Conservation (phyloP, 2,113 vertebrate genomes). For the Argyrosomus japonicus region DNA sequence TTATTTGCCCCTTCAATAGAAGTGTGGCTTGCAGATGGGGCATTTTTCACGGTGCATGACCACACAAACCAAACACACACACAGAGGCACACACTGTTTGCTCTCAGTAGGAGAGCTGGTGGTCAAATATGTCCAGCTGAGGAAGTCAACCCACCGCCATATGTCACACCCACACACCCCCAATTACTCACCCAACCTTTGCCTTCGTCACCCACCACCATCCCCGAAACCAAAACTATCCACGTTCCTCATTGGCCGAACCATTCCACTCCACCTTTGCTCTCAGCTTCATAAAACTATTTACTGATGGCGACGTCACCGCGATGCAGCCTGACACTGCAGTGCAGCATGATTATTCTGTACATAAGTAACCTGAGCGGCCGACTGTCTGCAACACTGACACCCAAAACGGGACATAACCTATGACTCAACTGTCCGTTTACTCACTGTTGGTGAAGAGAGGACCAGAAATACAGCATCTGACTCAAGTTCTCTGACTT, state of each 20-base stretch:
- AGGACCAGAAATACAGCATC: background rate
- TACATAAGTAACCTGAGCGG: constrained; percentile 34
- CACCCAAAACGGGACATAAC: constrained; percentile 21
- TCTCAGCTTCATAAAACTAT: background rate
- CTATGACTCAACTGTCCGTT: constrained; percentile 32
- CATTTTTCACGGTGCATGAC: constrained; percentile 56
- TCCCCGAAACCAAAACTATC: constrained; percentile 5
- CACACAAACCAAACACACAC: constrained; percentile 46
- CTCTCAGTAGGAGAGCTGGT: constrained; percentile 53
- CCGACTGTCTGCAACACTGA: background rate
- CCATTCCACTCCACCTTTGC: background rate
- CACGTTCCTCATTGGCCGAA: background rate
- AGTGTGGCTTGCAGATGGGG: constrained; percentile 66
- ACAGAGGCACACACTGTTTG: constrained; percentile 27
- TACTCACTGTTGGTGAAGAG: constrained; percentile 2
- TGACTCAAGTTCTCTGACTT: constrained; percentile 3
- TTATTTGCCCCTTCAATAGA: constrained; percentile 53
- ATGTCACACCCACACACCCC: constrained; percentile 59
- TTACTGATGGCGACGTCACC: constrained; percentile 45
- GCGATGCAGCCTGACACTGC: constrained; percentile 17
- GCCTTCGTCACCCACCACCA: background rate
- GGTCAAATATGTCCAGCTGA: constrained; percentile 71
- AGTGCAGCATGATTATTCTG: background rate
- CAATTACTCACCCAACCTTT: constrained; percentile 27
- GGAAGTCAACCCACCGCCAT: constrained; percentile 70